Evolutionary conservation across 2,797 vertebrate genomes (phyloP).

Genomic region (Mycteria americana): DNA sequence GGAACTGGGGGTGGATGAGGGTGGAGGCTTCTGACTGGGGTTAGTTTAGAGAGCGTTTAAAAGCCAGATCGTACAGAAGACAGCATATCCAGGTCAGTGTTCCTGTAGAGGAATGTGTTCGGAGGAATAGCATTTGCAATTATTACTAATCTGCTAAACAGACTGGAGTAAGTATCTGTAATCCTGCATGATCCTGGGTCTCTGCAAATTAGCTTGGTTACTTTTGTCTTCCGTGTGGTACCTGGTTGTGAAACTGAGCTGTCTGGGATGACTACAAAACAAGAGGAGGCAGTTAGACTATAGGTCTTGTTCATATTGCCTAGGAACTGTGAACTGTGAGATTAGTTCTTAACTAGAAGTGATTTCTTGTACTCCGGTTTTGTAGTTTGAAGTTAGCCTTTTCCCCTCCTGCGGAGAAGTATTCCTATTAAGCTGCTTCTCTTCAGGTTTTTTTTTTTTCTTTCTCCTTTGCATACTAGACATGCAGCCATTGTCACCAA

Average conservation of each 20-base stretch:
- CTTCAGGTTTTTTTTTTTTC: not conserved
- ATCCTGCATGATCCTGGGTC: not conserved
- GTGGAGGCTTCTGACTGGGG: not conserved
- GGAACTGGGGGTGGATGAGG: not conserved
- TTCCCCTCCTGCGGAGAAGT: not conserved
- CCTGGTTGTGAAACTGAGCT: not conserved
- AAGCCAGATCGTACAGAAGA: not conserved
- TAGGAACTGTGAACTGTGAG: not conserved
- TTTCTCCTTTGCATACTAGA: constrained; percentile 71
- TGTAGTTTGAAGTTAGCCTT: not conserved
- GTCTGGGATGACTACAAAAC: not conserved
- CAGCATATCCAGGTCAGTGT: not conserved
- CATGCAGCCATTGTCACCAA: constrained; percentile 83
- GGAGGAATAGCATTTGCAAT: not conserved
- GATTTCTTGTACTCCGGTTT: not conserved
- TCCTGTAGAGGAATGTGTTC: not conserved
- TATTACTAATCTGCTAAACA: not conserved
- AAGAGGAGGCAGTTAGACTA: not conserved
- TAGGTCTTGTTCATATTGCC: not conserved
- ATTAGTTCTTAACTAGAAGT: not conserved
- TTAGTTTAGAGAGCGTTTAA: not conserved
- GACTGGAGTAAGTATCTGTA: not conserved
- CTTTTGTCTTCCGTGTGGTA: not conserved
- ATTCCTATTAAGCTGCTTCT: not conserved
- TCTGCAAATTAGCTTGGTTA: not conserved